Evolutionary conservation across 2,113 vertebrate species (phyloP), one percentile per base, ranked within the genome.

Genomic region (Dinomys branickii): DNA sequence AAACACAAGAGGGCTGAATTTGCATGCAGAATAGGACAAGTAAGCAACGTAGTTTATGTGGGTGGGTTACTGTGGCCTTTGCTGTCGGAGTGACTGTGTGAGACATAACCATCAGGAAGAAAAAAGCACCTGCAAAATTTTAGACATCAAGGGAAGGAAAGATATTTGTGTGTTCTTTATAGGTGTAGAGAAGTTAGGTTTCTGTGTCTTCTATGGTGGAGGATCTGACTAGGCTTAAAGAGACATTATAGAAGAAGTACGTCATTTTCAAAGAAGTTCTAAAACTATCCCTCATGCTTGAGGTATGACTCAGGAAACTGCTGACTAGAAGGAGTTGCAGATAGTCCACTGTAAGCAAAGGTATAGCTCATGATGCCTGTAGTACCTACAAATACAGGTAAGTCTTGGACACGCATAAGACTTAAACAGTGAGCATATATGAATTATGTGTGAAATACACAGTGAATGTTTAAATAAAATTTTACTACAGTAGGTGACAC

Each of bases 351-450:
- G 3, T 61, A 30, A 59, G 30, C 12, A 13, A 35, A 73, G 22
- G 44, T 13, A 1, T 1, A 20, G 5, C 69, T n/a, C 3, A 0
- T 84, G 5, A 41, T 20, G 14, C 30, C 30, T 54, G 7, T 65
- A 56, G 75, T 38, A 52, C 33, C 35, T 17, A 35, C 7, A 54
- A 35, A 35, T 38, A 1, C 12, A 73, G 16, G 30, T 52, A 38
- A 44, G 19, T 75, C 41, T 75, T 44, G 38, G 10, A 75, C 38
- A 44, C 6, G 44, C 10, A 6, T 41, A 44, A 75, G 71, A 44
- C 71, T 11, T 44, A 11, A 26, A 12, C 69, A 73, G 24, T 75
- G 8, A 22, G 10, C 38, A 44, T 26, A 6, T 41, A 26, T 41
- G 38, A 26, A 20, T 5, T 75, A 22, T 44, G 22, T 75, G 11